Conservation (phyloP, 1,140 invertebrate genomes). For the Nilaparvata lugens region DNA sequence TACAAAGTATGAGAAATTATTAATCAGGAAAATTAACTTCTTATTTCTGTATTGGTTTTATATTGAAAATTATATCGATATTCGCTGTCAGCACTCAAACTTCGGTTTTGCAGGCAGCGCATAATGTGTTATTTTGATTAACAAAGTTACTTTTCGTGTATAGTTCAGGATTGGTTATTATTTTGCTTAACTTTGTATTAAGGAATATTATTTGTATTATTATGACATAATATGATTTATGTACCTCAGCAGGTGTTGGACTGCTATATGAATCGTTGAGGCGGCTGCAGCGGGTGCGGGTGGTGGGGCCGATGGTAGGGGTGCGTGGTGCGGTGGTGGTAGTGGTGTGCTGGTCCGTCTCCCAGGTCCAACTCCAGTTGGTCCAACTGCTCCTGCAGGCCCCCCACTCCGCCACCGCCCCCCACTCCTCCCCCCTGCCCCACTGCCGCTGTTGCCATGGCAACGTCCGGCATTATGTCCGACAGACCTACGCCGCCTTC, state of each 20-base stretch:
- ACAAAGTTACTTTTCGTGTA: no score
- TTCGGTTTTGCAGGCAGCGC: no score
- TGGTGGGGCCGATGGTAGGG: conserved; percentile 17
- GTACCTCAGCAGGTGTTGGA: conserved; percentile 12
- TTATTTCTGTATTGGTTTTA: no score
- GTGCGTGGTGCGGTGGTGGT: neutral
- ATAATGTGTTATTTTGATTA: no score
- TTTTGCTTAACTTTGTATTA: no score
- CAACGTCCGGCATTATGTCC: conserved; percentile 78
- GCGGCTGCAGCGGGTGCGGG: conserved; percentile 24
- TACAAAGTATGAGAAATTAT: no score
- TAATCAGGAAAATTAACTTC: no score
- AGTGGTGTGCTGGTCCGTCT: conserved; percentile 11
- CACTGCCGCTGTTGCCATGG: conserved; percentile 74
- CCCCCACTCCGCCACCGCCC: conserved; percentile 47
- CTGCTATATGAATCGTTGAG: conserved; percentile 26
- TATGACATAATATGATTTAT: no score
- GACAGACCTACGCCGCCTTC: conserved; percentile 61
- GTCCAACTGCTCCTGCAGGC: conserved; percentile 1
- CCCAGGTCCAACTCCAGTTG: conserved; percentile 20
- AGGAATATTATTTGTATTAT: no score
- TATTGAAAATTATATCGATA: no score
- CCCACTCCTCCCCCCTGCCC: conserved; percentile 35
- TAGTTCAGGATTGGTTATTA: no score
- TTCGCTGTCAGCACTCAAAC: no score